These are phyloP conservation scores for Acipenser ruthenus DNA, from an alignment of 2,797 vertebrate species.

Conservation along the genomic window DNA sequence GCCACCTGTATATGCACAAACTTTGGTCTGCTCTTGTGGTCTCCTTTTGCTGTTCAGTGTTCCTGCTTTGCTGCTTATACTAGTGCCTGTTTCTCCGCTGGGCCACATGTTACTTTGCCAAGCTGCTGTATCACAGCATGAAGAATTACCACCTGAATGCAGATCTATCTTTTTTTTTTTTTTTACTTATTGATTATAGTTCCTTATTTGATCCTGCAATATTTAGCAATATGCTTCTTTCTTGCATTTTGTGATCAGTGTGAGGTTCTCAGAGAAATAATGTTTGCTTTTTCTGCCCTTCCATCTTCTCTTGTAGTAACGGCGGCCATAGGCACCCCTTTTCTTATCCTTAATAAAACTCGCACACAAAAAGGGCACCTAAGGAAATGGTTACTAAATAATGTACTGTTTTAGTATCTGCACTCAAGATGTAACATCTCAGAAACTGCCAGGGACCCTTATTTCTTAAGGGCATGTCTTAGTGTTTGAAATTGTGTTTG, in stretches of 20 bases:
- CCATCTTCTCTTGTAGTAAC: background rate
- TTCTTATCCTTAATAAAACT: background rate
- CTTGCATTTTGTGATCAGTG: no score
- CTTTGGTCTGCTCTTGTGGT: slow-evolving; percentile 36
- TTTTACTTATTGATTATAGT: no score
- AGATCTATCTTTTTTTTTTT: background rate
- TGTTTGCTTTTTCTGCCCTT: background rate
- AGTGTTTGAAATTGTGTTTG: background rate
- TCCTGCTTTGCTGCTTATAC: slow-evolving; percentile 65
- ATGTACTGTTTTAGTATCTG: background rate
- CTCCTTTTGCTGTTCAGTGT: slow-evolving; percentile 57
- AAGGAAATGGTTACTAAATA: background rate
- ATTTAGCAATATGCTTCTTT: background rate
- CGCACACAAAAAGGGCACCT: background rate
- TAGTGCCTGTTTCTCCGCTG: slow-evolving; percentile 49
- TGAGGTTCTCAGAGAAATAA: background rate
- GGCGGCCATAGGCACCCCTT: background rate
- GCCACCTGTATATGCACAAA: slow-evolving; percentile 54
- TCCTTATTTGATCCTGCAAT: no score
- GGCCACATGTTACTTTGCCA: background rate
- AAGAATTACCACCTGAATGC: slow-evolving; percentile 9
- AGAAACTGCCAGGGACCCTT: background rate
- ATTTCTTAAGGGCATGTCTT: background rate
- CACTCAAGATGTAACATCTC: background rate
- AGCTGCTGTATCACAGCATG: slow-evolving; percentile 7